Evolutionary conservation across 2,797 vertebrate genomes (phyloP).

Genomic region (Oreochromis grahami): DNA sequence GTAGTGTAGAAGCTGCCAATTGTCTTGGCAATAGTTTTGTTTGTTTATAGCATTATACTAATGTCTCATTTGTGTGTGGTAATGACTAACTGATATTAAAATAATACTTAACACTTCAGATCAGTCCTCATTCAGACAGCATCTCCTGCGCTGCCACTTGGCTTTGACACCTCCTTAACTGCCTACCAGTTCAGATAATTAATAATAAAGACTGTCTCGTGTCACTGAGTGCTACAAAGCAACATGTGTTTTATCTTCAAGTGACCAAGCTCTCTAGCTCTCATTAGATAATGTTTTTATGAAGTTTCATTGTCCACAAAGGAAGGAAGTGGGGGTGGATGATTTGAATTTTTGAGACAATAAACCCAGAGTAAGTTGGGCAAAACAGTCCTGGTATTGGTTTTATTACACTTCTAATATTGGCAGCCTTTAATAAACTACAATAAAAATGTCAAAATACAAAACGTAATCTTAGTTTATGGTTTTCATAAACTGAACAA

Average conservation of each 20-base stretch:
- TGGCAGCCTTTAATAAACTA: background rate
- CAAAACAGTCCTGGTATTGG: background rate
- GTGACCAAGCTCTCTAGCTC: background rate
- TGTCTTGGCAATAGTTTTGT: conserved; percentile 27
- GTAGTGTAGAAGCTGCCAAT: conserved; percentile 16
- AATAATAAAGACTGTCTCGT: background rate
- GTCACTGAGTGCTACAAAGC: background rate
- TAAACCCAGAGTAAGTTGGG: background rate
- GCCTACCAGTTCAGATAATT: background rate
- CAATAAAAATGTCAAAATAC: background rate
- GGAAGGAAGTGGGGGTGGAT: background rate
- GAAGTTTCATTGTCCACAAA: background rate
- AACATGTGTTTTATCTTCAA: background rate
- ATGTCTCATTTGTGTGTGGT: conserved; percentile 1
- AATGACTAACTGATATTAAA: conserved; percentile 3
- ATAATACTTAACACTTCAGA: background rate
- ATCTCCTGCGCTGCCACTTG: background rate
- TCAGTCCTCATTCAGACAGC: background rate
- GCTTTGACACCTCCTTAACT: background rate
- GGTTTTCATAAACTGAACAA: background rate
- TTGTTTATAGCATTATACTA: conserved; percentile 37
- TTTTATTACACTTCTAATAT: background rate
- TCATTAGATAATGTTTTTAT: background rate
- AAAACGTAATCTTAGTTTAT: background rate
- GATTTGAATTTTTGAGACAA: background rate